phyloP scores from a whole-genome alignment of 2,113 vertebrate species.

The Callaeas wilsoni region DNA sequence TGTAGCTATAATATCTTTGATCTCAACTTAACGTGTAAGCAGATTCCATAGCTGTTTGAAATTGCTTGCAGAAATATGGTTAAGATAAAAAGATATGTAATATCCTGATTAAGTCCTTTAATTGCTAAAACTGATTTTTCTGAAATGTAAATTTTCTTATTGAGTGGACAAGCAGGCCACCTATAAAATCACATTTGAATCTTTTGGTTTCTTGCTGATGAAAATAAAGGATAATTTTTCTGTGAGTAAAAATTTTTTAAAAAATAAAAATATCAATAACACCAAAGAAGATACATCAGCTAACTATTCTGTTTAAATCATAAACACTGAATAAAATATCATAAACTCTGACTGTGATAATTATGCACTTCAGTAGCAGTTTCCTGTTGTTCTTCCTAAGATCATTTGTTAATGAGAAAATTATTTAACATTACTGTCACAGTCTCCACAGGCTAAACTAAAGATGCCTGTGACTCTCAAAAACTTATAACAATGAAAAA shows the following conservation, averaged over 20 bases:
- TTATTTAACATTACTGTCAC: not conserved
- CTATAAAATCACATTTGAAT: not conserved
- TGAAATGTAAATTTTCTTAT: not conserved
- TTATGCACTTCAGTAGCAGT: not conserved
- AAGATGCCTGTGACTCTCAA: not conserved
- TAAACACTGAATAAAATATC: not conserved
- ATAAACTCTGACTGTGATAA: not conserved
- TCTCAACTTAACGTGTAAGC: not conserved
- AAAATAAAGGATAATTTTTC: not conserved
- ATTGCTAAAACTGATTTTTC: not conserved
- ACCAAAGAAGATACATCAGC: not conserved
- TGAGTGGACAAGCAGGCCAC: not conserved
- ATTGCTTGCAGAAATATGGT: not conserved
- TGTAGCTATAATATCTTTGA: not conserved
- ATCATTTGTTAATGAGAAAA: not conserved
- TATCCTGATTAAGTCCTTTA: not conserved
- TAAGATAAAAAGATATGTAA: not conserved
- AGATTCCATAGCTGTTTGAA: not conserved
- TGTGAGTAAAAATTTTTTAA: not conserved
- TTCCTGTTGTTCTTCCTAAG: not conserved
- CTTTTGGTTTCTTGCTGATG: not conserved
- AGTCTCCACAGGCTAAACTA: not conserved
- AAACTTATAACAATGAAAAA: not conserved
- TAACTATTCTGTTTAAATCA: not conserved
- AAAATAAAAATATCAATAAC: not conserved